A percentile compares a stretch with the other conserved stretches of the same genome.
Evolutionary conservation across 2,888 invertebrate species (phyloP).

Genomic region (Orthonychiurus folsomi): DNA sequence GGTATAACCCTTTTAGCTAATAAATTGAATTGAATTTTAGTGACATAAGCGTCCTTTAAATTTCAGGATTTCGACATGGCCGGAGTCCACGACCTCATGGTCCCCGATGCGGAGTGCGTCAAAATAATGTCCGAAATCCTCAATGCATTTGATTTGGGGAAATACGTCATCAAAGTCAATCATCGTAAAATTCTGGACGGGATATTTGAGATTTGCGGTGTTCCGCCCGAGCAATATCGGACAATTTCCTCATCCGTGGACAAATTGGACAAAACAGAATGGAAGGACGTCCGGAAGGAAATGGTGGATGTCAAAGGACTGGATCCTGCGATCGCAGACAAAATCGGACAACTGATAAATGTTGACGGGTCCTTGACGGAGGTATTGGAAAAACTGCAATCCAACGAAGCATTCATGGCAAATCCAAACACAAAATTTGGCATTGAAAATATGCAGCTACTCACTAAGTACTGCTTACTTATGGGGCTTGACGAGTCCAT

Average conservation of each 20-base stretch:
- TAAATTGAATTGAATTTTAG: no score
- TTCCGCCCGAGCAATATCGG: conserved; percentile 79
- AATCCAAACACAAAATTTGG: conserved; percentile 57
- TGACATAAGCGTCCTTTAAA: no score
- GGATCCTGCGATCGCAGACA: conserved; percentile 66
- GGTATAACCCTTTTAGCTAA: no score
- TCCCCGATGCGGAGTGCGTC: conserved; percentile 95
- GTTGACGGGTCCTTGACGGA: conserved; percentile 22
- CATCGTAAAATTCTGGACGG: conserved; percentile 90
- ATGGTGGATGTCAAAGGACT: conserved; percentile 82
- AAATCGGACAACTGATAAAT: conserved; percentile 55
- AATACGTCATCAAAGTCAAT: conserved; percentile 86
- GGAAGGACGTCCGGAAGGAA: conserved; percentile 88
- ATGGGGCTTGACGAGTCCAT: conserved; percentile 70
- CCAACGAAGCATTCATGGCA: conserved; percentile 24
- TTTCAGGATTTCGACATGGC: conserved; percentile 98
- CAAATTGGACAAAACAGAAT: conserved; percentile 89
- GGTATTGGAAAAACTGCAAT: conserved; percentile 32
- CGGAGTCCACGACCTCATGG: conserved; percentile 89
- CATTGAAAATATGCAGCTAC: conserved; percentile 67
- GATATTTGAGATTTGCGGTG: conserved; percentile 93
- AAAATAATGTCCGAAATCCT: conserved; percentile 89
- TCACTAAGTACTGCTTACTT: conserved; percentile 76
- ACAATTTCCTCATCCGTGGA: conserved; percentile 94
- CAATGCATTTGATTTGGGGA: conserved; percentile 68